Base-by-base conservation (phyloP, 2,113 vertebrate genomes). In the Onychorhynchus coronatus region DNA sequence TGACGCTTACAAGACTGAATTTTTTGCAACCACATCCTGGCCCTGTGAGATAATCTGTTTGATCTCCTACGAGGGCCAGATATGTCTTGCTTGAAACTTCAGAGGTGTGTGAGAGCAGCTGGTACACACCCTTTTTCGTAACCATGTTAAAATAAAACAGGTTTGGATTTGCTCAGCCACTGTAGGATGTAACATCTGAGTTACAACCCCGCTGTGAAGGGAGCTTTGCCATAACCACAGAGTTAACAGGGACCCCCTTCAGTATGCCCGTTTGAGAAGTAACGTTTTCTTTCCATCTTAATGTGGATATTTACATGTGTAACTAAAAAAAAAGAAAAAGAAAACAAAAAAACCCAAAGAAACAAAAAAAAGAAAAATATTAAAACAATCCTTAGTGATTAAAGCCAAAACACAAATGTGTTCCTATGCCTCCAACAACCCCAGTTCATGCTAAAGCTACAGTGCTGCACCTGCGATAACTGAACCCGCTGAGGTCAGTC, bases 111-210 rank as follows among this genome's bases (percentile, higher is more conserved):
- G 10, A 86, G 75, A 83, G 91, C 86, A 85, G 90, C 73, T 87
- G 71, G 73, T 30, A 72, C 91, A 86, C 88, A 63, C 89, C 92
- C 67, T 85, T 93, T 83, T 85, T 92, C 24, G 25, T 93, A 97
- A 94, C 35, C 27, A 12, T 73, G 71, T 74, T 94, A 86, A 93
- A 97, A 71, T 84, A 89, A 94, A 95, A 96, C 87, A 97, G 93
- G 96, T 96, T 88, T 59, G 93, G 96, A 97, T 98, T 96, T 97
- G 95, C 91, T 97, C 83, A 94, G 91, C 77, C 61, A 65, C 71
- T 89, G 96, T 73, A 91, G 66, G 85, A 90, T 33, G 66, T 76
- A 96, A 91, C 79, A 95, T 96, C 77, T 84, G 73, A 93, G 79
- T 94, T 94, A 85, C 50, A 96, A 42, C 84, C 86, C 41, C 4